Conservation (phyloP, 2,888 invertebrate species). For the Galeruca laticollis region DNA sequence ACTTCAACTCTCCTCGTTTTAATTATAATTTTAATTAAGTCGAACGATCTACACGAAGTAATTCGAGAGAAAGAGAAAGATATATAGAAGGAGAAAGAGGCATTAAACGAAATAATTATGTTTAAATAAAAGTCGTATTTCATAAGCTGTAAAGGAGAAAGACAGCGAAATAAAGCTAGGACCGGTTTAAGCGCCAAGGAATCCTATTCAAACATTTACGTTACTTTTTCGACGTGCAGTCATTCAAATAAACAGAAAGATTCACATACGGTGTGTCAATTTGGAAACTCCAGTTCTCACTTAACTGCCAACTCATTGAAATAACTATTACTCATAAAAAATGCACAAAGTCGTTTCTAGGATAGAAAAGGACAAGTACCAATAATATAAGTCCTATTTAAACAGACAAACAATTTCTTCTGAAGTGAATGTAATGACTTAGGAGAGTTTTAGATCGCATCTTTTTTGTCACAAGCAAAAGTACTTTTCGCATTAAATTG, state of each 20-base stretch:
- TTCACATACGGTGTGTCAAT: too few relatives aligned
- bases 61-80: conserved; percentile 50
- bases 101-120: conserved; percentile 57
- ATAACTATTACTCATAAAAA: too few relatives aligned
- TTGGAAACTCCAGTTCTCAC: not conserved
- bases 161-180: conserved; percentile 15
- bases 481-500: too few relatives aligned
- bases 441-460: too few relatives aligned
- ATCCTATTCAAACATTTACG: too few relatives aligned
- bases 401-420: too few relatives aligned
- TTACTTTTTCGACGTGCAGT: not conserved
- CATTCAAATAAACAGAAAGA: not conserved
- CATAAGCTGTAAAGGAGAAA: conserved; percentile 38
- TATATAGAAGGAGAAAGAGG: conserved; percentile 42
- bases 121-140: conserved; percentile 53
- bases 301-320: too few relatives aligned
- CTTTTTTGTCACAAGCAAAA: too few relatives aligned
- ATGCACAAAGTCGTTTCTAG: not conserved
- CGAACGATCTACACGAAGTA: conserved; percentile 53
- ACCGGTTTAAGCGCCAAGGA: not conserved
- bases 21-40: conserved; percentile 56
- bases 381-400: too few relatives aligned
- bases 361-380: not conserved
- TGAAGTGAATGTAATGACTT: too few relatives aligned
- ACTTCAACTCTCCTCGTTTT: conserved; percentile 33